A percentile compares a stretch with the other conserved stretches of the same genome.
Conservation (phyloP, 2,888 invertebrate species). For the Drosophila flavopinicola region DNA sequence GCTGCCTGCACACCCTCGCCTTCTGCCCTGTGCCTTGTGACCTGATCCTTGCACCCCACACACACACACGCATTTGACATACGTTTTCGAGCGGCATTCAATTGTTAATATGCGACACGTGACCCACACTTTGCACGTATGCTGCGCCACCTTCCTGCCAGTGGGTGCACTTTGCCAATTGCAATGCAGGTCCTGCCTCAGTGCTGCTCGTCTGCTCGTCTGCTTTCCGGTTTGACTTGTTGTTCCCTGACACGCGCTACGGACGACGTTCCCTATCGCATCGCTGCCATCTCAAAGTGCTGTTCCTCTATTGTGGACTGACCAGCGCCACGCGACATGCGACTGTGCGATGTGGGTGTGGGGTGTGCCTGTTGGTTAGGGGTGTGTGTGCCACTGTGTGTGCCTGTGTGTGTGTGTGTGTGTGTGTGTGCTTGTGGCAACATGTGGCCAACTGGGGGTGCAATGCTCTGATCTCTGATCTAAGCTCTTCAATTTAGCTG, state of each 20-base stretch:
- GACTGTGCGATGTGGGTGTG: conserved; percentile 54
- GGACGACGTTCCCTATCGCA: conserved; percentile 59
- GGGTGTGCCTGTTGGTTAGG: conserved; percentile 23
- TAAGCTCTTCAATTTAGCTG: neutral
- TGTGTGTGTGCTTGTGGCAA: conserved; percentile 25
- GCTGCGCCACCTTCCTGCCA: conserved; percentile 35
- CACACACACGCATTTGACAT: conserved; percentile 69
- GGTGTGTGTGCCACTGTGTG: no score
- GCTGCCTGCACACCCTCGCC: conserved; percentile 72
- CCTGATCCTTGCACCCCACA: conserved; percentile 31
- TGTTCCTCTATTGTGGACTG: conserved; percentile 56
- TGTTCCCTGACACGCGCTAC: conserved; percentile 78
- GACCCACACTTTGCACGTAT: conserved; percentile 77
- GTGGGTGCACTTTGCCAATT: conserved; percentile 37
- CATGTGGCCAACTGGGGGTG: conserved; percentile 65
- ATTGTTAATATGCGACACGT: conserved; percentile 74
- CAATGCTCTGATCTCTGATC: conserved; percentile 33
- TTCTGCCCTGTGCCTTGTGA: neutral
- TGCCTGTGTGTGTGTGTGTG: conserved; percentile 5
- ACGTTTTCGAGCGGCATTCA: conserved; percentile 76
- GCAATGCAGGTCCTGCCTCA: conserved; percentile 69
- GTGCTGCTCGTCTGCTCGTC: conserved; percentile 36
- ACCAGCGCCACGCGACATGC: conserved; percentile 69
- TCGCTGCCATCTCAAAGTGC: conserved; percentile 47
- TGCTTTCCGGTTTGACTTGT: conserved; percentile 80